These are phyloP conservation scores for Gallinago solitaria DNA, from an alignment of 2,797 vertebrate genomes.

Conservation along the genomic window DNA sequence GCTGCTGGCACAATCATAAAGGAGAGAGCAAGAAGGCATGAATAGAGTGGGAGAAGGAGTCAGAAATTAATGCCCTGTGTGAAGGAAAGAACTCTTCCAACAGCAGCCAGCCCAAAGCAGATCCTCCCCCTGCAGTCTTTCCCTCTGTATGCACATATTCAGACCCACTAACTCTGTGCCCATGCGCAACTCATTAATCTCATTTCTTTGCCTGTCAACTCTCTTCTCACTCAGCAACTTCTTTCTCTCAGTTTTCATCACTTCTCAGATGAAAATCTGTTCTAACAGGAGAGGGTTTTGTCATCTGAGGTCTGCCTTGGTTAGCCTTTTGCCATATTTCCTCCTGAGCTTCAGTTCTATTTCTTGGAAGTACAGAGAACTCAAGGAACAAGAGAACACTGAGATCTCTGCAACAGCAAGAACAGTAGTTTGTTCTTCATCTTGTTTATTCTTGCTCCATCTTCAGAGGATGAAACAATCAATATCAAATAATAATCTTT, in stretches of 20 bases:
- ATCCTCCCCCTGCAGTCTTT: background rate
- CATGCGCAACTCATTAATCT: background rate
- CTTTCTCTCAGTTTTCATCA: background rate
- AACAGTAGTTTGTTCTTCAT: fast-evolving
- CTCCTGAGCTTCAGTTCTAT: background rate
- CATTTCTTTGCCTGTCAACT: background rate
- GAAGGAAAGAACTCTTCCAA: background rate
- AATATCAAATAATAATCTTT: background rate
- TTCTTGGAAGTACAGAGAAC: background rate
- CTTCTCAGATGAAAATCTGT: background rate
- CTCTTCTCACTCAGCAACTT: background rate
- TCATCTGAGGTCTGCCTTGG: background rate
- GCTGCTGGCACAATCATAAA: background rate
- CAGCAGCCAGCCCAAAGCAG: fast-evolving
- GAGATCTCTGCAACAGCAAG: background rate
- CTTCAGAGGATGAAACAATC: background rate
- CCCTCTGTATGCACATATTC: fast-evolving
- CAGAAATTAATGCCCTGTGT: background rate
- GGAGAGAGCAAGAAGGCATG: background rate
- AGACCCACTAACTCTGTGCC: background rate
- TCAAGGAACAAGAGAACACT: background rate
- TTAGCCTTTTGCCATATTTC: background rate
- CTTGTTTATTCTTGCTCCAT: background rate
- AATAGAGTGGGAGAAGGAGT: background rate
- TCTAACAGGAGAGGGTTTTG: background rate